These are phyloP conservation scores for Silurus glanis DNA, from an alignment of 2,113 vertebrate genomes.

Conservation along the genomic window DNA sequence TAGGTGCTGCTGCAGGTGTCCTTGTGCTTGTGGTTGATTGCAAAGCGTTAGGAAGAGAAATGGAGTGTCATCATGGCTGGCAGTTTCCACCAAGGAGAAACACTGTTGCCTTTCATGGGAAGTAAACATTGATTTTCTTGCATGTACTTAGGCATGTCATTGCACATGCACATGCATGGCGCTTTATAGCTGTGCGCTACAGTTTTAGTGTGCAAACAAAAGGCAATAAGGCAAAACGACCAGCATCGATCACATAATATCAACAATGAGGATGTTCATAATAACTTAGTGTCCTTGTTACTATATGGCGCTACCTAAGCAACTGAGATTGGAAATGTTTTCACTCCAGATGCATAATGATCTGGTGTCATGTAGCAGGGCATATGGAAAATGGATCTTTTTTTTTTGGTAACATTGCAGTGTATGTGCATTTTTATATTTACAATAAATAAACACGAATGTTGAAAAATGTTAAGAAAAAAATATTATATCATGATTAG, in stretches of 20 bases:
- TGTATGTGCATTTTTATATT: no score
- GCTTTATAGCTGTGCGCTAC: not conserved
- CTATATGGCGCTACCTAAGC: not conserved
- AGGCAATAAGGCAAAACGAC: not conserved
- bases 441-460: not conserved
- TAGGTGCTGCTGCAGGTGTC: constrained; percentile 17
- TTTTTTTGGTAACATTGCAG: no score
- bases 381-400: not conserved
- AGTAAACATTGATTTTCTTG: constrained; percentile 6
- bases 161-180: not conserved
- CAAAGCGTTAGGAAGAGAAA: not conserved
- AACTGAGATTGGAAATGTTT: not conserved
- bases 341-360: not conserved
- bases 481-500: not conserved
- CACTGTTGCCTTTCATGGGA: constrained; percentile 17
- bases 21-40: not conserved
- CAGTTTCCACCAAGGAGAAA: not conserved
- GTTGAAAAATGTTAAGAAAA: not conserved
- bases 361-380: constrained; percentile 35
- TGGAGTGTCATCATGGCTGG: constrained; percentile 24
- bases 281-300: not conserved
- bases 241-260: not conserved
- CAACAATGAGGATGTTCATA: not conserved
- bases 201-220: not conserved
- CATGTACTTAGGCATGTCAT: not conserved